Base-by-base conservation (phyloP, 2,113 vertebrate species). In the Hippolais icterina region DNA sequence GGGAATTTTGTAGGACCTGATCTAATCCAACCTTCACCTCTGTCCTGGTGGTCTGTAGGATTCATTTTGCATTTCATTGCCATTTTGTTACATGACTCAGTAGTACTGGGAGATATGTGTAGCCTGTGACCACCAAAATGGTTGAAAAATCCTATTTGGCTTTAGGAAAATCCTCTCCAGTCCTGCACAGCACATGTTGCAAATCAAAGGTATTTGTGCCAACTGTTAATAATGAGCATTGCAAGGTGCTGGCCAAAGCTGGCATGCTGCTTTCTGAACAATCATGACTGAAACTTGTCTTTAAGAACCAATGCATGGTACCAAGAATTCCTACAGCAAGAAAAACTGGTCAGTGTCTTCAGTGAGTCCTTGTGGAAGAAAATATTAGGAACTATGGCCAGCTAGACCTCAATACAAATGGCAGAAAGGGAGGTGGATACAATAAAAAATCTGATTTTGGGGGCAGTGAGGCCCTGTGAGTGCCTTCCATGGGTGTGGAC, bases 81-180 rank as follows among this genome's bases (percentile, higher is more conserved):
- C 21, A 39, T 31, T 82, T 79, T 10, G 31, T 46, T 41, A 21
- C 7, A 2, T 72, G 52, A 47, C 8, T 46, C 60, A 54, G 37
- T 41, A 44, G n/a, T 1, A 1, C 29, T 44, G 39, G 52, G 39
- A 63, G 24, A 23, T 39, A 4, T 0, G 1, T 63, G 15, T 44
- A 56, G 61, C 10, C 46, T 65, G 11, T 65, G 53, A 41, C 31
- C 41, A 41, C 21, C 28, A 78, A 70, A 94, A 64, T 50, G 39
- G 20, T 35, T 76, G 39, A 46, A 81, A 90, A 92, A 44, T 71
- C 44, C 17, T 56, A 3, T 56, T 44, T 79, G 61, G 49, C 49
- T 71, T 85, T 44, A 41, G 47, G 53, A 79, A 85, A 68, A 64
- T 31, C 27, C 19, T 70, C 5, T 83, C 31, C 17, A 12, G 24